A percentile compares a stretch with the other conserved stretches of the same genome.
These are phyloP conservation scores for Coenonympha arcania DNA, from an alignment of 2,888 invertebrate species.

Conservation along the genomic window DNA sequence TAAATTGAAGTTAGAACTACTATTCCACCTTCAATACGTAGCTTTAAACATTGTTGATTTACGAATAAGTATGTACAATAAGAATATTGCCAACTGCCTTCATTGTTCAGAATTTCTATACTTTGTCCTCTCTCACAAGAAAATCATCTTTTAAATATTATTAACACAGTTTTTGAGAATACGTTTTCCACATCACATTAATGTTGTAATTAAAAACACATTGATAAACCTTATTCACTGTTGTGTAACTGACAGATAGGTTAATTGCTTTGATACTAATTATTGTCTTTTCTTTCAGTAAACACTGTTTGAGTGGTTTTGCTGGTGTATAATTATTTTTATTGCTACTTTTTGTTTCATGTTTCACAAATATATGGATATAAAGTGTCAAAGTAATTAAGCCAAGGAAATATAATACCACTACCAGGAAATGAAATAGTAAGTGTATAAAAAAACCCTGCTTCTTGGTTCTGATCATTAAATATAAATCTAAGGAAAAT, in stretches of 20 bases:
- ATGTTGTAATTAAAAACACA: conserved; percentile 16
- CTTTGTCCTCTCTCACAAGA: background rate
- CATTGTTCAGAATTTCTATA: background rate
- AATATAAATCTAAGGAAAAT: no score
- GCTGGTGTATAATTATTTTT: background rate
- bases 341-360: no score
- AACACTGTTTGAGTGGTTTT: background rate
- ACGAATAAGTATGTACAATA: no score
- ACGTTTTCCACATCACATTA: conserved; percentile 4
- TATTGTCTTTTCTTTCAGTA: background rate
- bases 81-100: background rate
- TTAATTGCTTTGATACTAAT: conserved; percentile 2
- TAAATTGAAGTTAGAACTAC: background rate
- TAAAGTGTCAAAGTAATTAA: no score
- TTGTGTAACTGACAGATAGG: conserved; percentile 8
- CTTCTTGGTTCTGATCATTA: no score
- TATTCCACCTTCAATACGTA: no score
- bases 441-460: no score
- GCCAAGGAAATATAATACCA: no score
- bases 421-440: no score
- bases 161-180: conserved; percentile 1
- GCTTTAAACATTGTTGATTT: no score
- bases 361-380: no score
- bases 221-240: conserved; percentile 8
- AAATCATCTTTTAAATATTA: background rate